Base-by-base conservation (phyloP, 2,797 vertebrate genomes). In the Bradypus variegatus region DNA sequence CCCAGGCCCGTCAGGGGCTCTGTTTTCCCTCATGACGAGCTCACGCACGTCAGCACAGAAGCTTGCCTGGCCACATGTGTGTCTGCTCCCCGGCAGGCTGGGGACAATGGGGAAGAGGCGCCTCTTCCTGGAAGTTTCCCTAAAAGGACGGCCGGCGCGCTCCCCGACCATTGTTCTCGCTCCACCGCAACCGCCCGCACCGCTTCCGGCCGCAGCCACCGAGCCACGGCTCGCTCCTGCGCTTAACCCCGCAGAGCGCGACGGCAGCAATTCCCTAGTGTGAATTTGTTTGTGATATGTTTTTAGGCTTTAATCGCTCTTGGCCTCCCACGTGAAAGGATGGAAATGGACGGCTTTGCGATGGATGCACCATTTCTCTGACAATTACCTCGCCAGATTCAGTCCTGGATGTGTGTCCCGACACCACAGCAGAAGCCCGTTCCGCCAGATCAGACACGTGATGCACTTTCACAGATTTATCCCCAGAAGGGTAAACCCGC, bases 241-340 rank as follows among this genome's bases (percentile, higher is more conserved):
- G 96, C 96, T 95, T 97, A 97, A 95, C 94, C 95, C 94, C 58
- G 77, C 94, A 88, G 96, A 96, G 69, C 92, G 93, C 94, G 97
- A 96, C 97, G 95, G 96, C 94, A 97, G 95, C 96, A 95, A 96
- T 97, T 96, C 96, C 89, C 91, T 97, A 97, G 95, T 94, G 97
- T 95, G 96, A 97, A 96, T 97, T 97, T 96, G 94, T 95, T 96
- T 96, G 92, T 96, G 96, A 95, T 96, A 93, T 64, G 95, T 96
- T 93, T 96, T 91, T 89, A 96, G 89, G 91, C 96, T 95, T 92
- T 97, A 97, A 97, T 97, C 96, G 89, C 96, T 97, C 97, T 95
- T 87, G 93, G 95, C 91, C 73, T 97, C 95, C 95, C 70, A 5
- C 96, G 96, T 93, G 92, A 79, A 91, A 92, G 95, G 95, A 96